Percentiles rank a stretch among this genome's conserved stretches.
phyloP scores from a whole-genome alignment of 2,888 invertebrate genomes.

The Scelioninae gen. 1 region DNA sequence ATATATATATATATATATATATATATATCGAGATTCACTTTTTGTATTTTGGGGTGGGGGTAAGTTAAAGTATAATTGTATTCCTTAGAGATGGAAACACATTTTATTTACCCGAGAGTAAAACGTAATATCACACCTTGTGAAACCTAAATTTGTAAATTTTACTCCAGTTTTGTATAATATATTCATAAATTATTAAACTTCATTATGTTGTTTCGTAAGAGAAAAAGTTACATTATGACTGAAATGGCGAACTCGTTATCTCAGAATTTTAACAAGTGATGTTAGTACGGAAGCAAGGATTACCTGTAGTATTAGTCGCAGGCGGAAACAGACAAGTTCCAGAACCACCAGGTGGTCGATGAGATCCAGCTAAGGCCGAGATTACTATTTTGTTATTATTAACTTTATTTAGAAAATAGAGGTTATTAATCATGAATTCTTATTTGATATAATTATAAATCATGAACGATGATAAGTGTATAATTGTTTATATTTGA shows the following conservation, averaged over 20 bases:
- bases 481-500: neutral
- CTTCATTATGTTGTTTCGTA: too few relatives aligned
- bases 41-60: too few relatives aligned
- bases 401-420: slow-evolving; percentile 32
- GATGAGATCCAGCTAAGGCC: slow-evolving; percentile 83
- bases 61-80: too few relatives aligned
- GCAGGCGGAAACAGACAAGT: slow-evolving; percentile 82
- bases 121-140: too few relatives aligned
- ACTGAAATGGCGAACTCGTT: slow-evolving; percentile 55
- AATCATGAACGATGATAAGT: neutral
- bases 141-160: too few relatives aligned
- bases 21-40: too few relatives aligned
- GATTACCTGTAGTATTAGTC: slow-evolving; percentile 83
- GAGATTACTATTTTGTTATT: slow-evolving; percentile 72
- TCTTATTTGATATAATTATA: neutral
- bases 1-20: too few relatives aligned
- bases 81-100: too few relatives aligned
- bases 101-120: too few relatives aligned
- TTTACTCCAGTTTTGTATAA: too few relatives aligned
- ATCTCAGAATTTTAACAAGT: slow-evolving; percentile 55
- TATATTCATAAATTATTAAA: too few relatives aligned
- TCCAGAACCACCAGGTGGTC: slow-evolving; percentile 82
- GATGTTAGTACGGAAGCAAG: slow-evolving; percentile 75
- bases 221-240: neutral
- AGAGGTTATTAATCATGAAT: slow-evolving; percentile 17